phyloP scores from a whole-genome alignment of 2,797 vertebrate species.

The Poecile montanus region DNA sequence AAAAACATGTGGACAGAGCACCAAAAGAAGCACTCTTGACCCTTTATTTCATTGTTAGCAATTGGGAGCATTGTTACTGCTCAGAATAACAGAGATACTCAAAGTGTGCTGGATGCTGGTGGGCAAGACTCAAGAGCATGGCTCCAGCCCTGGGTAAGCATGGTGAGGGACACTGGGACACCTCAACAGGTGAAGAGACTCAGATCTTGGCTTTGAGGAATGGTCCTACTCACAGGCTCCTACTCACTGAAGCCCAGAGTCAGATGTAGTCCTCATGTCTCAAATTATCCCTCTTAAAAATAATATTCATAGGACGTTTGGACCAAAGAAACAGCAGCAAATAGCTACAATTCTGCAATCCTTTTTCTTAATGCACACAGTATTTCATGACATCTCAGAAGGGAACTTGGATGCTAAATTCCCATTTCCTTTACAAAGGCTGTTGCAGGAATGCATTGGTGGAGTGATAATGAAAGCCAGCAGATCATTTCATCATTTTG shows the following conservation, averaged over 20 bases:
- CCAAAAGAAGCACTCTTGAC: neutral
- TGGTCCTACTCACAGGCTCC: neutral
- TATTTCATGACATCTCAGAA: neutral
- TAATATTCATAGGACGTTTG: neutral
- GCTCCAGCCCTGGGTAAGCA: neutral
- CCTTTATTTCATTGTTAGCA: neutral
- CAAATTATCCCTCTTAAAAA: neutral
- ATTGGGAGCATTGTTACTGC: neutral
- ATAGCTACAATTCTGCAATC: neutral
- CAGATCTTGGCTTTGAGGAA: neutral
- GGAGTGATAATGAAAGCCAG: neutral
- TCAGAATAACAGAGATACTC: neutral
- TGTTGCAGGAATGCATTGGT: neutral
- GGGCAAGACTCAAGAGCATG: neutral
- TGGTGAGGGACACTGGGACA: fast-evolving
- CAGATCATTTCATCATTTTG: neutral
- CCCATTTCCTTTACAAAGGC: neutral
- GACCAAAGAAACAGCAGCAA: neutral
- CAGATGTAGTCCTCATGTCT: neutral
- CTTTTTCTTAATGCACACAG: neutral
- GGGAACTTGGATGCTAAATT: neutral
- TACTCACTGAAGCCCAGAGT: neutral
- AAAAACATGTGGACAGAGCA: neutral
- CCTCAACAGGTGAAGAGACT: neutral
- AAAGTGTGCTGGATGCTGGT: neutral